These are phyloP conservation scores for Rotaria socialis DNA, from an alignment of 2,888 invertebrate genomes.

Conservation along the genomic window DNA sequence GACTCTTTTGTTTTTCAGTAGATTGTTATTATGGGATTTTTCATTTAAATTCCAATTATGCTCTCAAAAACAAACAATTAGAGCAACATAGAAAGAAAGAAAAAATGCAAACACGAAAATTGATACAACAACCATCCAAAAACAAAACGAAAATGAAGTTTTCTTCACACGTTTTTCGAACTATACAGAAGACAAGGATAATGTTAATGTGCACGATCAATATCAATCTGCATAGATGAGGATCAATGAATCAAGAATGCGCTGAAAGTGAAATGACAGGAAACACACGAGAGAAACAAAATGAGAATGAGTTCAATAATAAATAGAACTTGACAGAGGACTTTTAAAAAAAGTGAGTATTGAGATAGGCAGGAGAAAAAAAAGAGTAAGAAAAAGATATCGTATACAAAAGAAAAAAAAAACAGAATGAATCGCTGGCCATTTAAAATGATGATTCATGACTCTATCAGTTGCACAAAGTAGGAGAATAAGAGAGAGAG, in stretches of 20 bases:
- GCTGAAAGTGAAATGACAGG: neutral
- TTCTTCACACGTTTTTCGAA: constrained; percentile 1
- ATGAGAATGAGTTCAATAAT: neutral
- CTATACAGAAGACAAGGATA: neutral
- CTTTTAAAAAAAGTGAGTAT: neutral
- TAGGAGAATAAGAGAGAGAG: too few relatives aligned
- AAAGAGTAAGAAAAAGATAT: neutral
- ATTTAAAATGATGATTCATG: constrained; percentile 22
- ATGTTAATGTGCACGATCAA: neutral
- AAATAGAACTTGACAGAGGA: neutral
- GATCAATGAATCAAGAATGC: neutral
- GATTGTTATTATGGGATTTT: neutral
- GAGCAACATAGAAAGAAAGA: constrained; percentile 18
- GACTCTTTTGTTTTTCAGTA: neutral
- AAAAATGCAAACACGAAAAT: neutral
- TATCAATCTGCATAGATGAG: neutral
- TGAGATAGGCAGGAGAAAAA: neutral
- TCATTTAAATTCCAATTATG: constrained; percentile 17
- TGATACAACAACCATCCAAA: constrained; percentile 6
- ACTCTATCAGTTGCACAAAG: neutral
- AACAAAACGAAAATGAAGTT: neutral
- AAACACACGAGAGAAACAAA: neutral
- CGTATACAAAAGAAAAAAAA: neutral
- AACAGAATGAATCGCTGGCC: constrained; percentile 3
- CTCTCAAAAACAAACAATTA: constrained; percentile 28